Base-by-base conservation (phyloP, 2,797 vertebrate species). In the Leptodactylus fallax region DNA sequence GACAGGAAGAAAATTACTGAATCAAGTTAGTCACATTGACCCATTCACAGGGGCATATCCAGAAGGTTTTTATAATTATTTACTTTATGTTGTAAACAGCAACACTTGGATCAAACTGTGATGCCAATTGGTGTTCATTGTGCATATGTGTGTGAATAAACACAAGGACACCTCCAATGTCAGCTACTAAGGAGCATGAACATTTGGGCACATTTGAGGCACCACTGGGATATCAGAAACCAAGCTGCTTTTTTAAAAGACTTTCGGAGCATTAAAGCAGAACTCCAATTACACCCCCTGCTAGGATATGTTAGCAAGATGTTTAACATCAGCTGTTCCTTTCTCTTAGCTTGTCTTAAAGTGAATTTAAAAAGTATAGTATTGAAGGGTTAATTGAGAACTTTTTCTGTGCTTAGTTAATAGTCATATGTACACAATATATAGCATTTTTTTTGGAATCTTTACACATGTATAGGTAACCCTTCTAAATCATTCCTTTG, bases 261-360 rank as follows among this genome's bases (percentile, higher is more conserved):
- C 80, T 89, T 87, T 36, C 27, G 72, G 85, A 86, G 88, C 85
- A 89, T 89, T 89, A 89, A 89, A 89, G 88, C 88, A 89, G 85
- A 89, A 89, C 88, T 89, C 85, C 85, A 89, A 89, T 89, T 86
- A 89, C 74, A 87, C 85, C 88, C 53, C 88, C 88, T 89, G 88
- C 88, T 89, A 89, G 53, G 85, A 83, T n/a, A 27, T 77, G n/a
- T 79, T 89, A 87, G 85, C 55, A 83, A 79, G 85, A 86, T 86
- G 84, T 83, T 86, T 65, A 86, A 86, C 88, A 83, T 89, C 85
- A 89, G 88, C 79, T 89, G 88, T 89, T 89, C 74, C 56, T 86
- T 86, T 83, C 72, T 83, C 45, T 79, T 36, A 86, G 56, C n/a
- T 49, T 25, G 55, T 63, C 81, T 63, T 83, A 61, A 53, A 61